A percentile compares a stretch with the other conserved stretches of the same genome.
phyloP scores from a whole-genome alignment of 2,113 vertebrate species.

The Callipepla squamata region DNA sequence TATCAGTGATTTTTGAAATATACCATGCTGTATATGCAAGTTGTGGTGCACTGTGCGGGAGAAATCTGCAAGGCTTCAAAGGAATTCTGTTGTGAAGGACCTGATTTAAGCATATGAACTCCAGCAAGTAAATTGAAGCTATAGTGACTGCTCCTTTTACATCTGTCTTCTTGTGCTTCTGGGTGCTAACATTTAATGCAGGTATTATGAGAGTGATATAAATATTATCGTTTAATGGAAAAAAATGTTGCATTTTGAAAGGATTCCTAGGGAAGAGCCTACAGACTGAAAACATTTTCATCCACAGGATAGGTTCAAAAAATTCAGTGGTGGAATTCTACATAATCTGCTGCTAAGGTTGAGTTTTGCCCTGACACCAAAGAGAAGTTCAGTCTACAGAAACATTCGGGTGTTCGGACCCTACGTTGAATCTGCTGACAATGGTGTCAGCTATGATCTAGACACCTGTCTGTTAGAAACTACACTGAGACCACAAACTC shows the following conservation, averaged over 20 bases:
- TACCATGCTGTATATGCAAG: neutral
- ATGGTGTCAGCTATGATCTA: conserved; percentile 20
- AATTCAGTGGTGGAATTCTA: neutral
- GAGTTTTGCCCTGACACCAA: neutral
- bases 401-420: neutral
- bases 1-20: neutral
- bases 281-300: neutral
- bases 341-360: neutral
- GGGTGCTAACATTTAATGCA: neutral
- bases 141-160: neutral
- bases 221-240: neutral
- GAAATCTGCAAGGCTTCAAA: neutral
- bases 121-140: neutral
- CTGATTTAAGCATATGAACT: neutral
- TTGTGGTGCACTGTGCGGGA: accelerated
- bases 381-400: neutral
- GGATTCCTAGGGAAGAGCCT: neutral
- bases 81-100: neutral
- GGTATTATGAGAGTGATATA: neutral
- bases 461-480: conserved; percentile 34
- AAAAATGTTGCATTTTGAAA: neutral
- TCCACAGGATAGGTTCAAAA: neutral
- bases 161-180: neutral
- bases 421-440: neutral
- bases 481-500: conserved; percentile 39